Base-by-base conservation (phyloP, 2,888 invertebrate species). In the Ectropis crepuscularia region DNA sequence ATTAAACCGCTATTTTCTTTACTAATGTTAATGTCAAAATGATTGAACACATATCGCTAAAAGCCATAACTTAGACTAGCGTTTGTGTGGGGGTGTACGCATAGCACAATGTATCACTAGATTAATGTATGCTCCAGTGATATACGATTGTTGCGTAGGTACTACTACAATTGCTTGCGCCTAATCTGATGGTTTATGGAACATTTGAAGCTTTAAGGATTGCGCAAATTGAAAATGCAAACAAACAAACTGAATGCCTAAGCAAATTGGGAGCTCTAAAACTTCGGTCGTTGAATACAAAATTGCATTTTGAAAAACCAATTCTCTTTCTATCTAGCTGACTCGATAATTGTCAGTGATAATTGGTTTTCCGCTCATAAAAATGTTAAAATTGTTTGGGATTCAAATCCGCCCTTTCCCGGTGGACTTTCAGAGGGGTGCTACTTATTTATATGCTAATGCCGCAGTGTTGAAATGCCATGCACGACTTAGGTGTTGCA, bases 381-480 rank as follows among this genome's bases (percentile, higher is more conserved):
- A 91, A 90, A 87, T 88, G 84, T 86, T 79, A 86, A 88, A 86
- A 80, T 80, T 74, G 81, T 72, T 69, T 73, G 78, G 78, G 77
- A 69, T 72, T 74, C 69, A 71, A 69, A 77, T 70, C 69, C 81
- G 78, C 85, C 88, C 84, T 86, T 86, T 83, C 78, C 75, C 70
- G 69, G 69, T 70, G 77, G 71, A 73, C 83, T 87, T 82, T 81
- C 82, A 80, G 80, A 87, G 84, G 87, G 84, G 79, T 77, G 80
- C 73, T 73, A 84, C 86, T 90, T 90, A 92, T 92, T 90, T 92
- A 92, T 89, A 91, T 92, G 92, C 86, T 88, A 92, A 92, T 92
- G 80, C 76, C 72, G 74, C 74, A 74, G 78, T 74, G 84, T 80
- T 84, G 84, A 85, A 89, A 88, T 86, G 83, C 88, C 86, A 86